Conservation (phyloP, 2,888 invertebrate species). For the Acanthococcus lagerstroemiae region DNA sequence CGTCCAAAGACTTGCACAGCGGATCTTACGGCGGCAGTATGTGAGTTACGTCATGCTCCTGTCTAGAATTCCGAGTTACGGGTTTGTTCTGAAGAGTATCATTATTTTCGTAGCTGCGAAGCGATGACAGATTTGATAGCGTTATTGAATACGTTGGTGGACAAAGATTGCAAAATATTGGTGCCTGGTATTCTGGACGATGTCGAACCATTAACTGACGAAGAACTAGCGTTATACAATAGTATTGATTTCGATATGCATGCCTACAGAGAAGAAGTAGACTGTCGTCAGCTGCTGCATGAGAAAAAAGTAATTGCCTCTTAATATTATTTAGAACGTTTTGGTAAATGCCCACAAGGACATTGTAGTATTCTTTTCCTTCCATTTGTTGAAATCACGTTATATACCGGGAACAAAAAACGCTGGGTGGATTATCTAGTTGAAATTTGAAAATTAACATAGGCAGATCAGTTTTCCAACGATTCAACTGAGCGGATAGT, state of each 20-base stretch:
- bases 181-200: slow-evolving; percentile 74
- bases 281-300: slow-evolving; percentile 35
- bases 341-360: too few relatives aligned
- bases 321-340: too few relatives aligned
- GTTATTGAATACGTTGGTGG: slow-evolving; percentile 71
- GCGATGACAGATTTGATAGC: slow-evolving; percentile 86
- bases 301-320: slow-evolving; percentile 36
- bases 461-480: too few relatives aligned
- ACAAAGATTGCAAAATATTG: slow-evolving; percentile 75
- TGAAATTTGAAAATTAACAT: too few relatives aligned
- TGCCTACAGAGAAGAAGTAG: slow-evolving; percentile 39
- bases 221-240: slow-evolving; percentile 45
- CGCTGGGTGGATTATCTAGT: too few relatives aligned
- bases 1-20: slow-evolving; percentile 87
- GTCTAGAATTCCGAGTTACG: neutral
- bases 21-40: slow-evolving; percentile 93
- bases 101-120: slow-evolving; percentile 51
- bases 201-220: slow-evolving; percentile 46
- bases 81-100: neutral
- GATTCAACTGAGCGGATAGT: too few relatives aligned
- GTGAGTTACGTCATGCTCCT: slow-evolving; percentile 44
- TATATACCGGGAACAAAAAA: too few relatives aligned
- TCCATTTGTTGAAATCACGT: too few relatives aligned
- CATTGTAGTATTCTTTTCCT: too few relatives aligned
- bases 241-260: slow-evolving; percentile 50